Conservation (phyloP, 1,140 invertebrate species). For the Rhynchophorus ferrugineus region DNA sequence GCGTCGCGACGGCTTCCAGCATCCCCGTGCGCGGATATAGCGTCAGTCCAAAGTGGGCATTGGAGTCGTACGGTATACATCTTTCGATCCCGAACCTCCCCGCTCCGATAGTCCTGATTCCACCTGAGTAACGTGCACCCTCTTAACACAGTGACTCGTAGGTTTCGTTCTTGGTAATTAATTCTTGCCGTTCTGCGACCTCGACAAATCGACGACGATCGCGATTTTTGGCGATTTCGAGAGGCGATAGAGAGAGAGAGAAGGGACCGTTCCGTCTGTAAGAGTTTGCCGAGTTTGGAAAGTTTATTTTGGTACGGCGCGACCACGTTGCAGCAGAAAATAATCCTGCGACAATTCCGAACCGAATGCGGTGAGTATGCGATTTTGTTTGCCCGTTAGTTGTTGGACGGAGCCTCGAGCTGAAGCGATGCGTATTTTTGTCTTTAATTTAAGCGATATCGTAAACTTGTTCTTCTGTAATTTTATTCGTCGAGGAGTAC, state of each 20-base stretch:
- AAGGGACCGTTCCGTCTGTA: constrained; percentile 2
- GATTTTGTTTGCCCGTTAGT: background rate
- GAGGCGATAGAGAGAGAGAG: too few species aligned
- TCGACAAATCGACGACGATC: too few species aligned
- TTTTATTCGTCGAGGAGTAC: too few species aligned
- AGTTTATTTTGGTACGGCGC: constrained; percentile 15
- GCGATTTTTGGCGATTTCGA: too few species aligned
- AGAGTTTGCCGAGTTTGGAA: constrained; percentile 10
- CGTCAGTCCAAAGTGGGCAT: constrained; percentile 23
- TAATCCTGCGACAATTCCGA: constrained; percentile 12
- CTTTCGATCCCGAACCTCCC: constrained; percentile 19
- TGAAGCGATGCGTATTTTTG: too few species aligned
- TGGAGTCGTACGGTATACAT: constrained; percentile 18
- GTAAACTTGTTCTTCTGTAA: too few species aligned
- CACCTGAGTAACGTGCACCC: constrained; percentile 18
- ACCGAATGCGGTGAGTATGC: background rate
- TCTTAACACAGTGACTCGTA: background rate
- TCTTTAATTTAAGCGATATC: too few species aligned
- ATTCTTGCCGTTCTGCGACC: too few species aligned
- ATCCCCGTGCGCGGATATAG: constrained; percentile 17
- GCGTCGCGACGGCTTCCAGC: constrained; percentile 20
- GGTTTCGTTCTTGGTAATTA: constrained; percentile 7
- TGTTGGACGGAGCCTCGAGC: too few species aligned
- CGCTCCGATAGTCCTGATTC: constrained; percentile 14
- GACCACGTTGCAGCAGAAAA: constrained; percentile 1